Conservation (phyloP, 2,113 vertebrate species). For the Apteryx owenii region DNA sequence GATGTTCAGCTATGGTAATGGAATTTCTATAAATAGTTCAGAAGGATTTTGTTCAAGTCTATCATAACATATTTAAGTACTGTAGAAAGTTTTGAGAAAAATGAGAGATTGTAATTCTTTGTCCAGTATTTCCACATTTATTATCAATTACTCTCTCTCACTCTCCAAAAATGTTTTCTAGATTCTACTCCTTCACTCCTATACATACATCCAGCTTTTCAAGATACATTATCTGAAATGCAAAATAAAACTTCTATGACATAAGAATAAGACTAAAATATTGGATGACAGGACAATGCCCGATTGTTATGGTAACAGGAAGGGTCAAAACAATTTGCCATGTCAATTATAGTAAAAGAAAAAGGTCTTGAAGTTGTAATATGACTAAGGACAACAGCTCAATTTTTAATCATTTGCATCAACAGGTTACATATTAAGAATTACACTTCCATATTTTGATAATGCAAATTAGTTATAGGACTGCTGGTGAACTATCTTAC, state of each 20-base stretch:
- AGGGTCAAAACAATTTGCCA: not conserved
- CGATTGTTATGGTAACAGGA: not conserved
- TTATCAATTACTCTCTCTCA: not conserved
- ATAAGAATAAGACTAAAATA: not conserved
- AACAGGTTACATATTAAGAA: not conserved
- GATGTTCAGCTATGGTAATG: not conserved
- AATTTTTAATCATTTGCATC: not conserved
- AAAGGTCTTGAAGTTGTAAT: not conserved
- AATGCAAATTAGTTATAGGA: not conserved
- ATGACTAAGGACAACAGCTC: not conserved
- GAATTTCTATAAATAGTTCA: not conserved
- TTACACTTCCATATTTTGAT: not conserved
- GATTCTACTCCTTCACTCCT: not conserved
- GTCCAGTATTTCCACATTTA: not conserved
- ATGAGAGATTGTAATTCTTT: not conserved
- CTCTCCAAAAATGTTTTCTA: not conserved
- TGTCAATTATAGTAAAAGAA: not conserved
- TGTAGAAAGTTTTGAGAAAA: not conserved
- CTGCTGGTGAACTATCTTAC: not conserved
- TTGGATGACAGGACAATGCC: not conserved
- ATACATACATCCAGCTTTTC: not conserved
- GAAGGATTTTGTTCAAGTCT: not conserved
- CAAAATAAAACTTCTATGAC: not conserved
- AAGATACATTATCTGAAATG: not conserved
- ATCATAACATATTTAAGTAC: not conserved